Conservation (phyloP, 37 sponge, comb jelly and placozoan genomes). For the Axinella damicornis region DNA sequence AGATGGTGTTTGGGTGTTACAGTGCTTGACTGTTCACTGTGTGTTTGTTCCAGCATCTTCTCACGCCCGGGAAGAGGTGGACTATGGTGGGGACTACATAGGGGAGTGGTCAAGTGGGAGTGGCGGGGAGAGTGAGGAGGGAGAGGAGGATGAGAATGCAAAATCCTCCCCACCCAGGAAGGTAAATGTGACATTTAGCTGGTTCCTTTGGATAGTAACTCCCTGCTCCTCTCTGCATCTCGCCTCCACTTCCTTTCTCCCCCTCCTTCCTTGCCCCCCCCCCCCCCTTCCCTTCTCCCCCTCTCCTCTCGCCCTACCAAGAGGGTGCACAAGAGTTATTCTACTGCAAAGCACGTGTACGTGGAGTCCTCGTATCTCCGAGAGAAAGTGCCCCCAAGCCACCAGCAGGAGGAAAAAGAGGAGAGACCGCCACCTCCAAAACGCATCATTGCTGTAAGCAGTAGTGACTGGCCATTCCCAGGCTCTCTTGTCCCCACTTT, state of each 20-base stretch:
- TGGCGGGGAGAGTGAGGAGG: not conserved
- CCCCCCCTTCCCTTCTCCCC: too few relatives aligned
- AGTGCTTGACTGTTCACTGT: too few relatives aligned
- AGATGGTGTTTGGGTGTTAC: too few relatives aligned
- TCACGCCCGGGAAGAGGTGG: slow-evolving; percentile 13
- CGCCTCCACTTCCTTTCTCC: not conserved
- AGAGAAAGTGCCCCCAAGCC: too few relatives aligned
- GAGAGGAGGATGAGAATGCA: slow-evolving; percentile 24
- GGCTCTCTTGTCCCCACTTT: too few relatives aligned
- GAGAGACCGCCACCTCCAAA: not conserved
- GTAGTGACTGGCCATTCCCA: too few relatives aligned
- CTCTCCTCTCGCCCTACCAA: too few relatives aligned
- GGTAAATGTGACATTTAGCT: too few relatives aligned
- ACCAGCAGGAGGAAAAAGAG: not conserved
- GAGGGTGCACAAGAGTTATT: not conserved
- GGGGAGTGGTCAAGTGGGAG: slow-evolving; percentile 33
- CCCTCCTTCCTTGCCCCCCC: too few relatives aligned
- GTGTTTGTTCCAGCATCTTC: slow-evolving; percentile 5
- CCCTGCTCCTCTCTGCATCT: too few relatives aligned
- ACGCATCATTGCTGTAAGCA: too few relatives aligned
- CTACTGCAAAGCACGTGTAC: not conserved
- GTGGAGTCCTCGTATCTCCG: not conserved
- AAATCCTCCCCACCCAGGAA: not conserved
- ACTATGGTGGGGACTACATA: slow-evolving; percentile 4
- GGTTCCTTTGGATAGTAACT: too few relatives aligned